A percentile compares a stretch with the other conserved stretches of the same genome.
Conservation (phyloP, 1,140 invertebrate species). For the Popillia japonica region DNA sequence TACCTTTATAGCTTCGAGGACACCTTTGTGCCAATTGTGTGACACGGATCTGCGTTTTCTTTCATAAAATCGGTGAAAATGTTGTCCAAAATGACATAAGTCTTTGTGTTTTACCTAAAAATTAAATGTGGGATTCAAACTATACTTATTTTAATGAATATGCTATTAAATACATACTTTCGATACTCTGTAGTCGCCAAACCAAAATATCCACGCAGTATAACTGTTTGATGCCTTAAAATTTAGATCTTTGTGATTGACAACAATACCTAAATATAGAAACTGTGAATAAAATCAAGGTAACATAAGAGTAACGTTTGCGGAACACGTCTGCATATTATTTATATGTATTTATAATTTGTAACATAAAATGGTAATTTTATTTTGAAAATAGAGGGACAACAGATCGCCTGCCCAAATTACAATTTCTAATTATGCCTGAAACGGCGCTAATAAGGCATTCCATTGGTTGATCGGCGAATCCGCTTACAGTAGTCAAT, state of each 20-base stretch:
- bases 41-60: neutral
- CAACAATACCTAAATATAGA: slow-evolving; percentile 26
- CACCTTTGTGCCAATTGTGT: slow-evolving; percentile 8
- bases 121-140: neutral
- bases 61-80: slow-evolving; percentile 3
- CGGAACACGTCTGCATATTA: too few species aligned
- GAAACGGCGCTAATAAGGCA: too few species aligned
- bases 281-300: neutral
- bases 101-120: slow-evolving; percentile 21
- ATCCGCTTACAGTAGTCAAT: too few species aligned
- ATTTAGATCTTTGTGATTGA: slow-evolving; percentile 18
- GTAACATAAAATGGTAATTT: too few species aligned
- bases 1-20: slow-evolving; percentile 25
- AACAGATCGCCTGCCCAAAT: too few species aligned
- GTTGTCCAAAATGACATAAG: neutral
- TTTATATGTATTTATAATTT: too few species aligned
- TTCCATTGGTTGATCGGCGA: too few species aligned
- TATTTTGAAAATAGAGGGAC: too few species aligned
- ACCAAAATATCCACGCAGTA: slow-evolving; percentile 34
- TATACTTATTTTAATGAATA: neutral
- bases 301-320: too few species aligned
- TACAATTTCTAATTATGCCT: too few species aligned
- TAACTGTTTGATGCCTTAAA: neutral
- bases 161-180: neutral
- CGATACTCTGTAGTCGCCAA: slow-evolving; percentile 30